phyloP scores from a whole-genome alignment of 2,113 vertebrate species.

The Coreoperca whiteheadi region DNA sequence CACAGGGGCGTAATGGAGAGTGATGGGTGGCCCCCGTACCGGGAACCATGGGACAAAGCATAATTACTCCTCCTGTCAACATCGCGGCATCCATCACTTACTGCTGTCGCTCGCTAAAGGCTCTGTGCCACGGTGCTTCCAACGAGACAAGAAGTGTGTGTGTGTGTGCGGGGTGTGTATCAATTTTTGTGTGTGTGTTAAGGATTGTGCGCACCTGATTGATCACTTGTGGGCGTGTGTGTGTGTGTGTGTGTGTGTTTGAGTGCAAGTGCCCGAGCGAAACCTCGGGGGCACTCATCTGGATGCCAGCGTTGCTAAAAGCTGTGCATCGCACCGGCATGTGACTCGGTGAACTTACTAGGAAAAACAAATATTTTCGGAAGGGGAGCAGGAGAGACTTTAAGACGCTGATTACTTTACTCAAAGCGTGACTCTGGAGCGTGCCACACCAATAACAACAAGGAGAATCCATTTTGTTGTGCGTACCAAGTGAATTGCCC shows the following conservation, averaged over 20 bases:
- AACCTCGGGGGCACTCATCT: constrained; percentile 14
- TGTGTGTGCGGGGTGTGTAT: neutral
- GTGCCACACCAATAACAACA: constrained; percentile 39
- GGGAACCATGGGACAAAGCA: constrained; percentile 77
- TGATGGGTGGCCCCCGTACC: constrained; percentile 79
- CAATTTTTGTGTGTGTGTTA: constrained; percentile 16
- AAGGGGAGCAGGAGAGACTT: constrained; percentile 4
- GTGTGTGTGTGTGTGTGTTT: constrained; percentile 10
- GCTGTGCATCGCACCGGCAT: neutral
- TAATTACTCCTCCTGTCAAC: constrained; percentile 84
- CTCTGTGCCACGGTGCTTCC: constrained; percentile 7
- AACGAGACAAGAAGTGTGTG: constrained; percentile 29
- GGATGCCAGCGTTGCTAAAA: constrained; percentile 22
- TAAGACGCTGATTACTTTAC: constrained; percentile 37
- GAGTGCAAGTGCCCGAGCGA: constrained; percentile 2
- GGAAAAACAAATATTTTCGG: neutral
- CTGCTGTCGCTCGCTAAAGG: constrained; percentile 64
- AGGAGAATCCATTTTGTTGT: constrained; percentile 64
- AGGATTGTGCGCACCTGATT: constrained; percentile 12
- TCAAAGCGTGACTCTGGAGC: constrained; percentile 32
- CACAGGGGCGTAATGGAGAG: constrained; percentile 81
- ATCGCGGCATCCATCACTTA: constrained; percentile 77
- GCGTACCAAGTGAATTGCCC: constrained; percentile 21
- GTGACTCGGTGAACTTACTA: constrained; percentile 38
- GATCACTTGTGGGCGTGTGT: constrained; percentile 18